A percentile compares a stretch with the other conserved stretches of the same genome.
These are phyloP conservation scores for Carposina sasakii DNA, from an alignment of 1,140 invertebrate genomes.

Conservation along the genomic window DNA sequence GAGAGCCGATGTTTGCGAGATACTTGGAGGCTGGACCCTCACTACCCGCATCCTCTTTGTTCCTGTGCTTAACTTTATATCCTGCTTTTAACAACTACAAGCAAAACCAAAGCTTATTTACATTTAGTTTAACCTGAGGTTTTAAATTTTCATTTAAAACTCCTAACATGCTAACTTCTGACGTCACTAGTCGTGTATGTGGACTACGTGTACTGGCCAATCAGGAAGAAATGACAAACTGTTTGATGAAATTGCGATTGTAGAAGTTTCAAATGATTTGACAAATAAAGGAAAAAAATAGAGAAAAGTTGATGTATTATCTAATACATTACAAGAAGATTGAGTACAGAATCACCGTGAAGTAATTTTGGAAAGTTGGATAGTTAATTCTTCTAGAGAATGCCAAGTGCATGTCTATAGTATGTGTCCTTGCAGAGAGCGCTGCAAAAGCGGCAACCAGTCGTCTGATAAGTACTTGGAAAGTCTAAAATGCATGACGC, in stretches of 20 bases:
- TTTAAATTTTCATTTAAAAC: constrained; percentile 22
- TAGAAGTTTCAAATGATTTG: constrained; percentile 25
- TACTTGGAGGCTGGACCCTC: constrained; percentile 64
- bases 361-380: too few species aligned
- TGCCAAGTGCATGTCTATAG: constrained; percentile 49
- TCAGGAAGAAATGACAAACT: constrained; percentile 14
- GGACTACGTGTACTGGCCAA: constrained; percentile 17
- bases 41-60: constrained; percentile 50
- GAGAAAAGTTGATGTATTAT: constrained; percentile 33
- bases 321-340: constrained; percentile 62
- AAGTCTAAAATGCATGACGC: constrained; percentile 53
- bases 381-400: constrained; percentile 32
- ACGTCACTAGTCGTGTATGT: constrained; percentile 33
- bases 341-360: too few species aligned
- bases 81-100: constrained; percentile 46
- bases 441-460: constrained; percentile 46
- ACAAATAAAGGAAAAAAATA: constrained; percentile 8
- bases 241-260: constrained; percentile 16
- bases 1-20: constrained; percentile 40
- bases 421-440: too few species aligned
- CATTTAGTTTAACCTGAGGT: constrained; percentile 40
- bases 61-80: constrained; percentile 47
- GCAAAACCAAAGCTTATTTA: constrained; percentile 38
- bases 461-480: constrained; percentile 38
- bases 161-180: constrained; percentile 37